These are phyloP conservation scores for Eutrigla gurnardus DNA, from an alignment of 2,797 vertebrate species.

Conservation along the genomic window DNA sequence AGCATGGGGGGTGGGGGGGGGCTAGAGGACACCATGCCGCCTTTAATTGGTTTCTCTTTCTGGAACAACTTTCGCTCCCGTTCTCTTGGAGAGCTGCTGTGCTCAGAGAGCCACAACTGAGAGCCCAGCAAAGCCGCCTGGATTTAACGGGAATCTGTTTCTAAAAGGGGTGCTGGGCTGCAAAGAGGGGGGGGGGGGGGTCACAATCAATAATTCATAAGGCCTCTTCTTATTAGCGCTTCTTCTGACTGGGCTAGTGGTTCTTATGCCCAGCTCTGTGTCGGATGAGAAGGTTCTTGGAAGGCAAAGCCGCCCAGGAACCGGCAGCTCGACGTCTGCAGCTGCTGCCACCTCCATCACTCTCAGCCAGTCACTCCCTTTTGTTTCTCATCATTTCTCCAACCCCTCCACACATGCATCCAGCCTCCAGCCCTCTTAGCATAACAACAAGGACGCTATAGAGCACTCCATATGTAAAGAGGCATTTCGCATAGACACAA, in stretches of 20 bases:
- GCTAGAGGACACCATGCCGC: constrained; percentile 63
- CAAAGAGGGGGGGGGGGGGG: constrained; percentile 9
- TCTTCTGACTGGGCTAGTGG: constrained; percentile 74
- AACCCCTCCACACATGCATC: constrained; percentile 61
- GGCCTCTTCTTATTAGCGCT: constrained; percentile 84
- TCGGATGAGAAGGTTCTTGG: constrained; percentile 80
- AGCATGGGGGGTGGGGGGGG: constrained; percentile 50
- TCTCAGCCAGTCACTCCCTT: constrained; percentile 48
- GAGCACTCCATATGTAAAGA: constrained; percentile 56
- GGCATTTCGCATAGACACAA: constrained; percentile 51
- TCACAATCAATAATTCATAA: constrained; percentile 87
- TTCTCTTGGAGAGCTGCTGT: constrained; percentile 72
- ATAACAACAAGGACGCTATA: constrained; percentile 64
- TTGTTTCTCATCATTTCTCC: constrained; percentile 76
- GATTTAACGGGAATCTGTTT: constrained; percentile 85
- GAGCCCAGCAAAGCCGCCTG: constrained; percentile 77
- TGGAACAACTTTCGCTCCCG: constrained; percentile 72
- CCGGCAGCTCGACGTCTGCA: constrained; percentile 53
- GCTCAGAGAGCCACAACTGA: constrained; percentile 79
- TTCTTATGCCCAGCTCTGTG: constrained; percentile 76
- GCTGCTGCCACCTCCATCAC: constrained; percentile 49
- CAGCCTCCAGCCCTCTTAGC: constrained; percentile 58
- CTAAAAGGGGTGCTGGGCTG: constrained; percentile 73
- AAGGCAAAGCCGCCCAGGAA: constrained; percentile 71
- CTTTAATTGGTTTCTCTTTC: constrained; percentile 85